These are phyloP conservation scores for Triplophysa tibetana DNA, from an alignment of 2,113 vertebrate genomes.

Conservation along the genomic window DNA sequence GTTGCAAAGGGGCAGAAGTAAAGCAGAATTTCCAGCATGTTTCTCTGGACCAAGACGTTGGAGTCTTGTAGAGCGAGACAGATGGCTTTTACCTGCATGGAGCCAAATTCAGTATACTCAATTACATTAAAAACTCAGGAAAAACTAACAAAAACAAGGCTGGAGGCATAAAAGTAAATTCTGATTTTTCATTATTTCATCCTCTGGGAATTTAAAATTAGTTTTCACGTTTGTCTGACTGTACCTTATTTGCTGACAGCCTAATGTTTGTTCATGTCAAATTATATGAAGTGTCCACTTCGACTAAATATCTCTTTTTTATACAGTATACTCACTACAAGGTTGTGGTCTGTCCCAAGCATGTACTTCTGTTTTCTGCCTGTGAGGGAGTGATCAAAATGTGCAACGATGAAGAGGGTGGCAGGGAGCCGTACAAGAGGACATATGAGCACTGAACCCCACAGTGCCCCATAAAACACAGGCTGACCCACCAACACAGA, in stretches of 20 bases:
- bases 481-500: constrained; percentile 87
- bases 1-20: constrained; percentile 90
- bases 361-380: constrained; percentile 82
- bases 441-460: constrained; percentile 86
- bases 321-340: constrained; percentile 78
- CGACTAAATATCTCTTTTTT: not conserved
- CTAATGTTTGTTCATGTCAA: not conserved
- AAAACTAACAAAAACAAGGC: not conserved
- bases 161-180: not conserved
- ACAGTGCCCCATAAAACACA: constrained; percentile 86
- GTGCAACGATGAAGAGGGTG: constrained; percentile 87
- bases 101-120: constrained; percentile 1
- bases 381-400: constrained; percentile 79
- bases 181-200: too few species aligned
- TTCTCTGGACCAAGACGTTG: constrained; percentile 93
- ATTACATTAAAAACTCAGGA: not conserved
- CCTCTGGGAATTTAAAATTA: too few species aligned
- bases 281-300: not conserved
- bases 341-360: constrained; percentile 82
- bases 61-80: constrained; percentile 87
- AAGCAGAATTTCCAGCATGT: constrained; percentile 90
- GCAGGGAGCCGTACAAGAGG: constrained; percentile 86
- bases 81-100: constrained; percentile 81
- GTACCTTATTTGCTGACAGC: not conserved
- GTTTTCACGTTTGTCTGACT: not conserved